Conservation (phyloP, 2,113 vertebrate species). For the Tragelaphus imberbis region DNA sequence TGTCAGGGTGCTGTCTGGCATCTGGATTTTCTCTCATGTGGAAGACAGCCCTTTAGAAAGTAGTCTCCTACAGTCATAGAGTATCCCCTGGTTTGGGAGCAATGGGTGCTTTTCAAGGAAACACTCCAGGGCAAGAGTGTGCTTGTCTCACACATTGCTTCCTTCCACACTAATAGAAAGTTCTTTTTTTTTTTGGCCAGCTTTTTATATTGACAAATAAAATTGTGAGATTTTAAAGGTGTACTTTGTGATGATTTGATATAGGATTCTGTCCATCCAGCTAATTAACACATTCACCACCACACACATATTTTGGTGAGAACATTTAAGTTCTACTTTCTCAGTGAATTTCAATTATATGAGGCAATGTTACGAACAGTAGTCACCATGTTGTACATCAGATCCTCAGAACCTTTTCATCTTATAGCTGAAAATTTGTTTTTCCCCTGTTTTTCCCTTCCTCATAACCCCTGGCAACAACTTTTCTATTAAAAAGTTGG, state of each 20-base stretch:
- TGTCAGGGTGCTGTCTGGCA: neutral
- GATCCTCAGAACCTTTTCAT: neutral
- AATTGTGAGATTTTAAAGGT: neutral
- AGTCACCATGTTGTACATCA: neutral
- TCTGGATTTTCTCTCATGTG: constrained; percentile 26
- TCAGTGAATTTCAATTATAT: neutral
- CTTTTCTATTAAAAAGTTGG: neutral
- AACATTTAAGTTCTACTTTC: neutral
- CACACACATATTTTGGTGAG: neutral
- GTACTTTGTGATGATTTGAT: neutral
- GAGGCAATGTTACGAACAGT: neutral
- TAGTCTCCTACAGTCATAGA: neutral
- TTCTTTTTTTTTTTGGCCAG: neutral
- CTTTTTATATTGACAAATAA: neutral
- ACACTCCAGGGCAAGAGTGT: neutral
- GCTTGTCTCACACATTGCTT: neutral
- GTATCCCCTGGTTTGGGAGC: neutral
- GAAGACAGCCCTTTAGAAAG: neutral
- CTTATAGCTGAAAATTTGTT: neutral
- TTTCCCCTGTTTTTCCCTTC: neutral
- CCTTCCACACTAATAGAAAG: neutral
- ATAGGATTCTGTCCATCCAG: neutral
- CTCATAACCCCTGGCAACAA: neutral
- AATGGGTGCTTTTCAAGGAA: neutral
- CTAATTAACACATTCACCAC: neutral